Conservation (phyloP, 2,797 vertebrate genomes). For the Fistularia tabacaria region DNA sequence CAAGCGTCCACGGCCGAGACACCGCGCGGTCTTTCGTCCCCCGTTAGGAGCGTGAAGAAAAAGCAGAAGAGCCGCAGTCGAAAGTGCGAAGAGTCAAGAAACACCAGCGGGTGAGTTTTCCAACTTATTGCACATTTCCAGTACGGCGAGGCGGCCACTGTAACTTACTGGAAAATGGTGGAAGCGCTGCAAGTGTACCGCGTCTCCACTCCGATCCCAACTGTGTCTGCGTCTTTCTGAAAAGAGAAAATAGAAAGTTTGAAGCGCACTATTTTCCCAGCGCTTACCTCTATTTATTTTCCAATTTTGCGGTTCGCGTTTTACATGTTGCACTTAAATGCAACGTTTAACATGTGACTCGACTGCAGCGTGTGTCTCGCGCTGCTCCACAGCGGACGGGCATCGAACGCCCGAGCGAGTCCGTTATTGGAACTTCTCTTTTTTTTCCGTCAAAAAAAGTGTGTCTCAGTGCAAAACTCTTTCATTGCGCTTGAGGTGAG, state of each 20-base stretch:
- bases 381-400: too few species aligned
- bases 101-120: constrained; percentile 72
- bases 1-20: neutral
- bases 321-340: neutral
- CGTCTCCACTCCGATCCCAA: constrained; percentile 5
- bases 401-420: too few species aligned
- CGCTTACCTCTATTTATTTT: too few species aligned
- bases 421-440: too few species aligned
- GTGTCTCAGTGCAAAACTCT: too few species aligned
- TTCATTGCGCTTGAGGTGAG: too few species aligned
- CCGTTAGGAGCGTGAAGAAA: constrained; percentile 3
- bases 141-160: constrained; percentile 45
- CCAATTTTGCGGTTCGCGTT: neutral
- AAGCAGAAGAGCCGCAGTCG: constrained; percentile 21
- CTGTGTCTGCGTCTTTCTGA: constrained; percentile 8
- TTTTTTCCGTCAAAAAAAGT: too few species aligned
- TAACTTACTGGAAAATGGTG: constrained; percentile 71
- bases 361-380: neutral
- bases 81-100: constrained; percentile 52
- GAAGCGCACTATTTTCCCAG: too few species aligned
- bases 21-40: neutral
- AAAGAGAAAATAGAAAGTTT: too few species aligned
- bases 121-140: constrained; percentile 75
- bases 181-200: constrained; percentile 55
- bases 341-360: neutral